These are phyloP conservation scores for Limanda limanda DNA, from an alignment of 2,113 vertebrate genomes.

Conservation along the genomic window DNA sequence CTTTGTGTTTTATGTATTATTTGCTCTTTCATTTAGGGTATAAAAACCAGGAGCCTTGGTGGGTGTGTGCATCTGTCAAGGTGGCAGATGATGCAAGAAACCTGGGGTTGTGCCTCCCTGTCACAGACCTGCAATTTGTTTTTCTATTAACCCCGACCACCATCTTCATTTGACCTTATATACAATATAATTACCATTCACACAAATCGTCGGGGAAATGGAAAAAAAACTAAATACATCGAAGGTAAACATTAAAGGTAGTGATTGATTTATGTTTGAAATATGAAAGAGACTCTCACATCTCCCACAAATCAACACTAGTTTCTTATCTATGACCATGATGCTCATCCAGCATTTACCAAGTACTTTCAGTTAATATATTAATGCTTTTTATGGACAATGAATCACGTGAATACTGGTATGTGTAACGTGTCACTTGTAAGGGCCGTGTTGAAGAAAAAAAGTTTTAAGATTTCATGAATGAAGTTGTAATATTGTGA, in stretches of 20 bases:
- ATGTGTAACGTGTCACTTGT: no score
- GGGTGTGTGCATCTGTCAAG: not conserved
- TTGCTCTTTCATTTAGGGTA: not conserved
- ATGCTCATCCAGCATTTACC: no score
- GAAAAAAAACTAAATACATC: not conserved
- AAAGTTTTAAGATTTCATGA: no score
- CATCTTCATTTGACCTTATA: not conserved
- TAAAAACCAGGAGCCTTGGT: not conserved
- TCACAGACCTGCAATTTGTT: not conserved
- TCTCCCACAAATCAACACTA: not conserved
- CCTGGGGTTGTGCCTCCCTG: not conserved
- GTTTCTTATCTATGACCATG: no score
- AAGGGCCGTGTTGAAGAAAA: no score
- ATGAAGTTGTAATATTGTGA: no score
- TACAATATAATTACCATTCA: not conserved
- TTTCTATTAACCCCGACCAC: not conserved
- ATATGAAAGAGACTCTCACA: not conserved
- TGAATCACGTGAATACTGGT: no score
- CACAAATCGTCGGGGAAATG: not conserved
- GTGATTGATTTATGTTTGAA: not conserved
- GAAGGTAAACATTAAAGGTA: not conserved
- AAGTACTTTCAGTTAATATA: no score
- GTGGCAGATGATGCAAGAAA: not conserved
- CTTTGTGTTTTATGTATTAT: not conserved
- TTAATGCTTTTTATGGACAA: no score